Evolutionary conservation across 1,140 invertebrate genomes (phyloP), one percentile per base, ranked within the genome.

Genomic region (Drosophila melanica): DNA sequence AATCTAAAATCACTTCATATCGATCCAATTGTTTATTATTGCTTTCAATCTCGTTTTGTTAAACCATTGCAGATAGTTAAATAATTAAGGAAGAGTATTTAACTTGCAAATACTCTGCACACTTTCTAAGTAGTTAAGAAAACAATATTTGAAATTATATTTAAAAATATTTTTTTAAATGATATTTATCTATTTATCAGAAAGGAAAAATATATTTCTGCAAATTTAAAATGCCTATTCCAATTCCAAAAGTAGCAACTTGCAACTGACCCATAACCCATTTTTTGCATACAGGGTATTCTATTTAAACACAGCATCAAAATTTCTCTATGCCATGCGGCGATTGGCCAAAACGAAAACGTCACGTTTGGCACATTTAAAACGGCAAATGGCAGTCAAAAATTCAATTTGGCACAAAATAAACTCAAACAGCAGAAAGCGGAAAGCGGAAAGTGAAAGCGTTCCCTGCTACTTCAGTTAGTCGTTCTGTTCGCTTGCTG

Each of bases 401-500:
- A 87, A 87, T 81, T 86, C 75, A 87, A 87, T 79, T 86, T 87
- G 39, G 54, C 41, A 37, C 53, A 63, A 63, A 79, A 72, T 72
- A 76, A 79, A 79, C 58, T 35, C 18, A 65, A 79, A 67, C 60
- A 45, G 45, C 57, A 35, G 9, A 10, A 35, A 35, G 33, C 33
- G 9, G 33, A 7, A 8, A 45, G 45, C 51, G 59, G 48, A 71
- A 75, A 86, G 79, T 74, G 79, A 81, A 87, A 87, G 75, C 39
- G n/a, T 42, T 55, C 44, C 42, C 42, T 37, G n/a, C 39, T 20
- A 20, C 18, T 35, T 23, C 33, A n/a, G 5, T 53, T 23, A 60
- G 64, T 70, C 27, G 27, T 27, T 27, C 27, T 4, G 27, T 5
- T 27, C 27, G 27, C 23, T 27, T 59, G 66, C 67, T 51, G 66